These are phyloP conservation scores for Ondatra zibethicus DNA, from an alignment of 2,113 vertebrate genomes.

Conservation along the genomic window DNA sequence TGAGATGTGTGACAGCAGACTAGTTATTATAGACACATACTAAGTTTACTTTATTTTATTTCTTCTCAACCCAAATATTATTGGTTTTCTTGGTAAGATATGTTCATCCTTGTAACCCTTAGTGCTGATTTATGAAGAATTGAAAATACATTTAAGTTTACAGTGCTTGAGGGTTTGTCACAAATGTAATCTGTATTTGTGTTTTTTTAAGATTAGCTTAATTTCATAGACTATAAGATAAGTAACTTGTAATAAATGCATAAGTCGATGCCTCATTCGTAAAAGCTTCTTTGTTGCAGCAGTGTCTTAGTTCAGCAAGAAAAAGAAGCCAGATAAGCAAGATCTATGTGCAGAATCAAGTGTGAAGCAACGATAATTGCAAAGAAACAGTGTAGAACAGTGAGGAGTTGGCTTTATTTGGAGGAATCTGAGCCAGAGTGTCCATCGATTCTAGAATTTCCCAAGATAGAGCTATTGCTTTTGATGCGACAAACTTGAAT, in stretches of 20 bases:
- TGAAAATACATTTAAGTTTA: constrained; percentile 24
- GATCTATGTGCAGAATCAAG: neutral
- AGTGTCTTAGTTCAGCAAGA: neutral
- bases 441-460: neutral
- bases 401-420: neutral
- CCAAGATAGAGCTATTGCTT: neutral
- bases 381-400: neutral
- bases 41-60: neutral
- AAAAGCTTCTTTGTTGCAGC: neutral
- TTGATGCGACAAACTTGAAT: neutral
- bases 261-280: neutral
- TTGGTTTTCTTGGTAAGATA: neutral
- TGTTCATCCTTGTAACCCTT: neutral
- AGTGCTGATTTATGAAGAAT: neutral
- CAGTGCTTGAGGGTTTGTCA: neutral
- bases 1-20: neutral
- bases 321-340: neutral
- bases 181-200: neutral
- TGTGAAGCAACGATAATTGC: neutral
- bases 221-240: neutral
- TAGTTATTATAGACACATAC: neutral
- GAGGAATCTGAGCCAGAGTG: neutral
- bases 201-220: neutral
- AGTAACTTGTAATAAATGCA: neutral
- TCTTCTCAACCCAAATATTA: neutral